Percentiles rank a stretch among this genome's conserved stretches.
These are phyloP conservation scores for Pomacea canaliculata DNA, from an alignment of 2,888 invertebrate species.

Conservation along the genomic window DNA sequence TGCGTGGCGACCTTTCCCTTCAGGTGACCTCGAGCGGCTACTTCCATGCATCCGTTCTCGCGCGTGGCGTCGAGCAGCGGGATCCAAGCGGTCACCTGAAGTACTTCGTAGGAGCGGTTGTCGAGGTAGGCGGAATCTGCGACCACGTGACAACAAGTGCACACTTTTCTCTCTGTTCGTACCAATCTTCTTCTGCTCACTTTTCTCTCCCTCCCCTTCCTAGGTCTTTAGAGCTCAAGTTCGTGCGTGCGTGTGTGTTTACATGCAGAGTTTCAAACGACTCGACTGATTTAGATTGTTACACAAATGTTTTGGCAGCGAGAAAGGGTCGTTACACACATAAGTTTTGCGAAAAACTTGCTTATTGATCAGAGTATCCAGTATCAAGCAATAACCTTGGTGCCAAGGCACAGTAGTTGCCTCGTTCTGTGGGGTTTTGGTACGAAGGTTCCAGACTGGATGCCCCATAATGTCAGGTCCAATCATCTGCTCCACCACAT, in stretches of 20 bases:
- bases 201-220: neutral
- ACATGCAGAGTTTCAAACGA: no score
- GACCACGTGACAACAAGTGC: neutral
- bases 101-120: conserved; percentile 50
- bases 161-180: neutral
- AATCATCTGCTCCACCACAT: conserved; percentile 62
- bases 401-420: conserved; percentile 68
- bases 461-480: conserved; percentile 37
- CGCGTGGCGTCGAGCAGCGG: conserved; percentile 58
- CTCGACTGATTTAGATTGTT: no score
- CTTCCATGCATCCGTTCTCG: conserved; percentile 62
- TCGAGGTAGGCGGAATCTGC: conserved; percentile 58
- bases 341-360: no score
- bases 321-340: no score
- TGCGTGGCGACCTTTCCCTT: conserved; percentile 61
- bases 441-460: conserved; percentile 62
- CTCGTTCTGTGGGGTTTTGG: conserved; percentile 64
- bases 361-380: no score
- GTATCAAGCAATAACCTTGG: conserved; percentile 50
- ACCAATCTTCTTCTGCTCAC: neutral
- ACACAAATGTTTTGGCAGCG: no score
- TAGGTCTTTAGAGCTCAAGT: neutral
- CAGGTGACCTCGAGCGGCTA: conserved; percentile 56
- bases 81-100: conserved; percentile 60
- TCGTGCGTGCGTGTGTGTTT: no score